Evolutionary conservation across 1,140 invertebrate species (phyloP), one percentile per base, ranked within the genome.

Genomic region (Microplitis mediator): DNA sequence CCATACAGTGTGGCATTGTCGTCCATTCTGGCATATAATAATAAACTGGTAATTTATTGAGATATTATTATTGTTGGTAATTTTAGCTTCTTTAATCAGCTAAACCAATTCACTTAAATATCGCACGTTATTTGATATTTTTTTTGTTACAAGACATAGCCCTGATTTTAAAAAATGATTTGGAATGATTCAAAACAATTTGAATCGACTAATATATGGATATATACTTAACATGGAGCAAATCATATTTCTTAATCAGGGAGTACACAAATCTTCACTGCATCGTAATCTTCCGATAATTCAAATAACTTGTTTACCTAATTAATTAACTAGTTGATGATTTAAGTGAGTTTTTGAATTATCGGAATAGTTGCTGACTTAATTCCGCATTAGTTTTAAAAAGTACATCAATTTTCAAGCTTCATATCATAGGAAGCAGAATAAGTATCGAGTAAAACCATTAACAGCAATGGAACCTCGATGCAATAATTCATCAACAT

Each of bases 21-120:
- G 14, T 14, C 5, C 8, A 60, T 60, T 13, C 14, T 54, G 14
- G 5, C n/a, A 4, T 31, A 32, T 60, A 4, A 31, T 60, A 16
- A 23, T 32, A 34, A 35, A 31, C 0, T 8, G 13, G 9, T 35
- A 13, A 68, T 31, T 5, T 56, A 61, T n/a, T n/a, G 32, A 39
- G 36, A 8, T 39, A 8, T 39, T 5, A 39, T 39, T 3, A 39
- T 39, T 39, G 36, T 39, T 81, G 67, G 70, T 82, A 84, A 84
- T 74, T 61, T 69, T 78, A 81, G 78, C 61, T 80, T 85, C 13
- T 80, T 73, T 84, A 84, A 84, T 82, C 82, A 85, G 83, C 69
- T 74, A 79, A 81, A 77, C 71, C 23, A 34, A 31, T 23, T 13
- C 4, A n/a, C 65, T 66, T 64, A 14, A 68, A 56, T 52, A 31